Base-by-base conservation (phyloP, 2,888 invertebrate species). In the Ectemnius lituratus region DNA sequence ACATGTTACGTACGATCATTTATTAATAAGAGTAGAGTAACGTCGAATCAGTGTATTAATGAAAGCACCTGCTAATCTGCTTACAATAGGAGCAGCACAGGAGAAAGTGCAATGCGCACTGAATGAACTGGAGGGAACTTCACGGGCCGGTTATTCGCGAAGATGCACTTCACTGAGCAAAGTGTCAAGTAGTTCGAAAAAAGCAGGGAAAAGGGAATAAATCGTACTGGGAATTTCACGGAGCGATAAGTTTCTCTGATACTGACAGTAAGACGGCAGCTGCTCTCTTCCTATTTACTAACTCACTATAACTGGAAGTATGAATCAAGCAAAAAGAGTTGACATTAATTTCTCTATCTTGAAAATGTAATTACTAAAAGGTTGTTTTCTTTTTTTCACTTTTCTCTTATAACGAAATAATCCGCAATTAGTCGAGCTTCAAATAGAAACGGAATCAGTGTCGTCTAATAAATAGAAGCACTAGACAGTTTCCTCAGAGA, bases 91-190 rank as follows among this genome's bases (percentile, higher is more conserved):
- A 11, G 3, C 47, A 47, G 18, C 16, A 52, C 37, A 1, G 66
- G 80, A 78, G 82, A 82, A 83, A 82, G 82, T 75, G 52, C 46
- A 59, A 67, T 37, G 73, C 76, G 74, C 69, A 71, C 78, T 70
- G 71, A 71, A 68, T 62, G 58, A 47, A 59, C 57, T 67, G 62
- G 71, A 67, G 66, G 27, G 49, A 76, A 78, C 78, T 80, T 82
- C 76, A 78, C 64, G 74, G 75, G 27, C 70, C 13, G 70, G 72
- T 74, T 69, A 77, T 64, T 45, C 49, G 63, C 65, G 63, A 68
- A 45, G 74, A 70, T 20, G 61, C 70, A 77, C 63, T 62, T 62
- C 60, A 82, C 74, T 65, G 80, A 78, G 73, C 76, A 76, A 67
- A 74, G 49, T 65, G 66, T 76, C 67, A 70, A 73, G 46, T 62